Conservation (phyloP, 2,797 vertebrate species). For the Ceryle rudis region DNA sequence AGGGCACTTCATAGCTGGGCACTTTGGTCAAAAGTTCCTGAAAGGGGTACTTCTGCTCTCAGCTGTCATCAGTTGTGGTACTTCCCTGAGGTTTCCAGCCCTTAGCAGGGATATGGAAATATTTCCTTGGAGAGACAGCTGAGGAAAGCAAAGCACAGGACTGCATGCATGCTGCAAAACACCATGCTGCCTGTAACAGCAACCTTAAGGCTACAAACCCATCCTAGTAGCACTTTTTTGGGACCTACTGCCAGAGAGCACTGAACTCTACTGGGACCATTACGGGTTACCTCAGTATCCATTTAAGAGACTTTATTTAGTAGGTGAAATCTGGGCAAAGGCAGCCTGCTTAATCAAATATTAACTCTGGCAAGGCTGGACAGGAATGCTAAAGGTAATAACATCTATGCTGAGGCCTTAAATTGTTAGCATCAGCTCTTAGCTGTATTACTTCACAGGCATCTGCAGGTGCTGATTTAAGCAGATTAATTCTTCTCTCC, state of each 20-base stretch:
- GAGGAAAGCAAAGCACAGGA: neutral
- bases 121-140: neutral
- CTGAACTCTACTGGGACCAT: neutral
- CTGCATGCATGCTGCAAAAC: fast-evolving
- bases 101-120: neutral
- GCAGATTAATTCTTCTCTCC: neutral
- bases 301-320: neutral
- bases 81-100: neutral
- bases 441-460: neutral
- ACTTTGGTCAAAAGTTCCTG: neutral
- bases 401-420: neutral
- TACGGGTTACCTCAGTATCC: neutral
- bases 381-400: neutral
- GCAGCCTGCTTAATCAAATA: neutral
- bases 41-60: neutral
- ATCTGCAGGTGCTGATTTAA: neutral
- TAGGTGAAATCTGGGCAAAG: neutral
- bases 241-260: neutral
- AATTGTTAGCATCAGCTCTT: neutral
- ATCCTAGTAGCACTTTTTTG: neutral
- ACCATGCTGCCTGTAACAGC: neutral
- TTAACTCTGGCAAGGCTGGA: neutral
- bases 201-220: neutral
- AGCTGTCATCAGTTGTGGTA: neutral
- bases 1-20: neutral